These are phyloP conservation scores for Cephus cinctus DNA, from an alignment of 1,140 invertebrate species.

Conservation along the genomic window DNA sequence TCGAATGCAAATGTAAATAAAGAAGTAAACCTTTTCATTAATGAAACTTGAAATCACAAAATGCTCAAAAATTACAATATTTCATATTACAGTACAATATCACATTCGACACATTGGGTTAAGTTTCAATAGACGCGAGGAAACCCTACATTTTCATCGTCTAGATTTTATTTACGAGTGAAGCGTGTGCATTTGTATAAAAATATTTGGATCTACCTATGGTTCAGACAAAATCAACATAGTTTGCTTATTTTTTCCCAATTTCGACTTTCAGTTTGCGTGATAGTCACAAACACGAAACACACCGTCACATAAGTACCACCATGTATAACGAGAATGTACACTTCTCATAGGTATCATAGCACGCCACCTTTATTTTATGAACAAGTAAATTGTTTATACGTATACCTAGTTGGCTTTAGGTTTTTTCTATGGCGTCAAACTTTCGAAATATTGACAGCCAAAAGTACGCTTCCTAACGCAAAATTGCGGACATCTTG, in stretches of 20 bases:
- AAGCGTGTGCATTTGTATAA: neutral
- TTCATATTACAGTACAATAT: no score
- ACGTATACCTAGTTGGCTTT: slow-evolving; percentile 6
- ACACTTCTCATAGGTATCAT: neutral
- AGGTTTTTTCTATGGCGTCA: slow-evolving; percentile 8
- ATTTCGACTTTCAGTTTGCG: slow-evolving; percentile 4
- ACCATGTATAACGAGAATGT: neutral
- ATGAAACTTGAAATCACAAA: no score
- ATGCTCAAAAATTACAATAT: no score
- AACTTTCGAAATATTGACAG: slow-evolving; percentile 36
- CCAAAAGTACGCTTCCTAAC: slow-evolving; percentile 38
- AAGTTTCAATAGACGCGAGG: no score
- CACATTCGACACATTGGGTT: no score
- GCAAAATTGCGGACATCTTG: slow-evolving; percentile 45
- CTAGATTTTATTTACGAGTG: no score
- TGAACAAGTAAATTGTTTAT: neutral
- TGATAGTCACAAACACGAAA: slow-evolving; percentile 14
- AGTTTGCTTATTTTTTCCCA: neutral
- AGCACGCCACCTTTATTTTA: neutral
- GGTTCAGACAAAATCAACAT: neutral
- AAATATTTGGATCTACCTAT: neutral
- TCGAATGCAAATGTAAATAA: no score
- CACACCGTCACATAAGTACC: slow-evolving; percentile 3
- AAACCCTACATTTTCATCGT: no score
- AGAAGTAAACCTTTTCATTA: no score